Conservation (phyloP, 1,140 invertebrate genomes). For the Apis cerana region DNA sequence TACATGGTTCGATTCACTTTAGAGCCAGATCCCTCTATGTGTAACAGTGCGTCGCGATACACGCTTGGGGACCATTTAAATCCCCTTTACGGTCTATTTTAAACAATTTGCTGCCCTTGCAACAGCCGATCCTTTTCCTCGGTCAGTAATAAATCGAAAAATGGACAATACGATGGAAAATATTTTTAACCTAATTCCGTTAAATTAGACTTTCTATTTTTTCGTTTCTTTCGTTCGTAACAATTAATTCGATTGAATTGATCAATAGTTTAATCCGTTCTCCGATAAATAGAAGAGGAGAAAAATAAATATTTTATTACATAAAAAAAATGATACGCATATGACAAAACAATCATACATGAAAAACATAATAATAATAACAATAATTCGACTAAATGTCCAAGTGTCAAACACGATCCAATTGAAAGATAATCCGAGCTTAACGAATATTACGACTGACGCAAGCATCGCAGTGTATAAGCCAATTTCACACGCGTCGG, state of each 20-base stretch:
- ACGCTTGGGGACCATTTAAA: conserved; percentile 74
- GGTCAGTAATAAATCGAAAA: conserved; percentile 43
- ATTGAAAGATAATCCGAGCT: conserved; percentile 15
- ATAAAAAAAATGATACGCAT: too few relatives aligned
- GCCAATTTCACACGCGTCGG: not conserved
- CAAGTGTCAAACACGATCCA: conserved; percentile 10
- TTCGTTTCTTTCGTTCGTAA: conserved; percentile 4
- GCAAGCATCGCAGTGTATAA: not conserved
- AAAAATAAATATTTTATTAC: not conserved
- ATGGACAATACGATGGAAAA: conserved; percentile 13
- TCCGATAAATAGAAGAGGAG: too few relatives aligned
- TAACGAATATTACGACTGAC: not conserved
- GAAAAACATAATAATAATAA: too few relatives aligned
- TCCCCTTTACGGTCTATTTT: conserved; percentile 74
- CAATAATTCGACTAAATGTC: not conserved
- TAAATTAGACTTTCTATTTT: not conserved
- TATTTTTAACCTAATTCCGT: conserved; percentile 42
- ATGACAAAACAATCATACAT: too few relatives aligned
- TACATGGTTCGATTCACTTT: conserved; percentile 74
- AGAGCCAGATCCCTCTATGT: conserved; percentile 60
- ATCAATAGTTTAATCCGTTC: conserved; percentile 13
- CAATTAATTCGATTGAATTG: conserved; percentile 30
- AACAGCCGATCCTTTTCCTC: conserved; percentile 24
- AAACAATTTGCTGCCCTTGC: conserved; percentile 69
- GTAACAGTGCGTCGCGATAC: conserved; percentile 50